Conservation (phyloP, 2,888 invertebrate species). For the Harpalus rufipes region DNA sequence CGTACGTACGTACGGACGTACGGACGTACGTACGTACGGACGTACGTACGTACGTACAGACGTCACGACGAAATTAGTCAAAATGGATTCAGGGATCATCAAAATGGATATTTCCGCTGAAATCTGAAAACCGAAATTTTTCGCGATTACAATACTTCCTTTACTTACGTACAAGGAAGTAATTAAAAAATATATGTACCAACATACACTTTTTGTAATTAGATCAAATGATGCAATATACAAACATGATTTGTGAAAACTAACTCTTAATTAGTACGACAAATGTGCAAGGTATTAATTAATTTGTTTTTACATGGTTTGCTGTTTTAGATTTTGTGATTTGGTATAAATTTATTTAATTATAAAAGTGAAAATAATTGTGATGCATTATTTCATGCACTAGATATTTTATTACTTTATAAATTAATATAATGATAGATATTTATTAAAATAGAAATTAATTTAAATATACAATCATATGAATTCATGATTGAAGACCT, state of each 20-base stretch:
- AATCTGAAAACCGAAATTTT: no score
- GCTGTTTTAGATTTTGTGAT: not conserved
- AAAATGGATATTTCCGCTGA: no score
- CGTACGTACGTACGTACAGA: no score
- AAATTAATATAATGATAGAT: not conserved
- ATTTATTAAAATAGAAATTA: not conserved
- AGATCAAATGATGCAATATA: not conserved
- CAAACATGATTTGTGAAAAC: not conserved
- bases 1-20: no score
- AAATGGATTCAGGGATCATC: no score
- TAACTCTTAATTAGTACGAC: not conserved
- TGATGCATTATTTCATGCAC: constrained; percentile 26
- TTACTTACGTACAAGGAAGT: no score
- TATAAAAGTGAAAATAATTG: constrained; percentile 23
- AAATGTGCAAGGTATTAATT: constrained; percentile 11
- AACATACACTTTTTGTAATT: not conserved
- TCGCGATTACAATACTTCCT: no score
- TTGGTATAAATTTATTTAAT: not conserved
- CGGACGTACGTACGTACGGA: no score
- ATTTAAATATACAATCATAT: not conserved
- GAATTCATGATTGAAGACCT: no score
- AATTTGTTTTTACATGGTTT: constrained; percentile 23
- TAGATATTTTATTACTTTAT: constrained; percentile 1
- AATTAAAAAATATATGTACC: no score
- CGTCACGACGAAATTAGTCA: no score